Conservation (phyloP, 2,797 vertebrate genomes). For the Bradypodion ventrale region DNA sequence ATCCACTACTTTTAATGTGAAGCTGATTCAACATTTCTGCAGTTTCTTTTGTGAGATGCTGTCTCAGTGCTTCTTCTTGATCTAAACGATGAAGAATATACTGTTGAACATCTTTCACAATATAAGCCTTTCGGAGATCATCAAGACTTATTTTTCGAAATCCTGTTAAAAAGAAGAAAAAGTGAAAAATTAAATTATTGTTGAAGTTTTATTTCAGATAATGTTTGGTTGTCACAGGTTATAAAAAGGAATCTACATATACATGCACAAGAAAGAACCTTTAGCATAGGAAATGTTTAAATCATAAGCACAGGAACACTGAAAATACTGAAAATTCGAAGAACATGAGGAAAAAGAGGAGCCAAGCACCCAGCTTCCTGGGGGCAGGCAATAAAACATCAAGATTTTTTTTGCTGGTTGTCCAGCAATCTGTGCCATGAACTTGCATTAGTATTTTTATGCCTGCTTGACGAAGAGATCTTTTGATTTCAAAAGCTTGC, state of each 20-base stretch:
- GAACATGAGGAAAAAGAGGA: no score
- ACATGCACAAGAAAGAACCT: not conserved
- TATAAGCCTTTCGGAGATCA: constrained; percentile 95
- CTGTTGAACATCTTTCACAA: constrained; percentile 99
- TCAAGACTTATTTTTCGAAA: constrained; percentile 98
- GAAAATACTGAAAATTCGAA: no score
- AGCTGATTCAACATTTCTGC: constrained; percentile 99
- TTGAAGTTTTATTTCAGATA: not conserved
- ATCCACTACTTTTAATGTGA: constrained; percentile 99
- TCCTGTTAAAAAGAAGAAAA: constrained; percentile 76
- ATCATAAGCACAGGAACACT: not conserved
- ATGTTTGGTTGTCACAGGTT: not conserved
- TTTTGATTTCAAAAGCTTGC: no score
- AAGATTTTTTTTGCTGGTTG: no score
- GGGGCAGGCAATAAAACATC: no score
- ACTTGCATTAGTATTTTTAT: no score
- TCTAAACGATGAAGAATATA: constrained; percentile 97
- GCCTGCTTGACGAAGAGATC: no score
- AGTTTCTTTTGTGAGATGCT: constrained; percentile 97
- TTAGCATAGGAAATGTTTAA: not conserved
- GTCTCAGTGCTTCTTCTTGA: constrained; percentile 95
- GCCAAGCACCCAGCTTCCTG: no score
- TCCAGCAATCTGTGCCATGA: no score
- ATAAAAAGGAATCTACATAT: not conserved
- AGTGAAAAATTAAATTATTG: not conserved